Percentiles rank a stretch among this genome's conserved stretches.
Conservation (phyloP, 2,888 invertebrate genomes). For the Synanthedon vespiformis region DNA sequence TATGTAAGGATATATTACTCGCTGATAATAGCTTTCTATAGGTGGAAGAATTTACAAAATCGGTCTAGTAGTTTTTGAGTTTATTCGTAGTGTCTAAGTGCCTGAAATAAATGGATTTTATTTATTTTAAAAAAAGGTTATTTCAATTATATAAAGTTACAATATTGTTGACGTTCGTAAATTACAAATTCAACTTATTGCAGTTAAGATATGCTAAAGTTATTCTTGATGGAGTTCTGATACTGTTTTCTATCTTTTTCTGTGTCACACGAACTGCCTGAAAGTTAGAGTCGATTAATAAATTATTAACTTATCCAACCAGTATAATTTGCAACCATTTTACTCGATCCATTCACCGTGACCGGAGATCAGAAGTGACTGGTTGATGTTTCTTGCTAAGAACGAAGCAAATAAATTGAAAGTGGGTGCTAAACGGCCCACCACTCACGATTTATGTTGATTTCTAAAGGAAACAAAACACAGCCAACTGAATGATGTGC, state of each 20-base stretch:
- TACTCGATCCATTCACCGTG: not conserved
- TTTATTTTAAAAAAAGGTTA: too few relatives aligned
- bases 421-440: slow-evolving; percentile 5
- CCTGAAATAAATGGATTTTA: too few relatives aligned
- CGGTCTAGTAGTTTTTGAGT: too few relatives aligned
- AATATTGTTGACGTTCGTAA: too few relatives aligned
- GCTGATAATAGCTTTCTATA: too few relatives aligned
- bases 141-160: too few relatives aligned
- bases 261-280: not conserved
- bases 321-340: not conserved
- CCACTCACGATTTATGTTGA: slow-evolving; percentile 3
- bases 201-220: too few relatives aligned
- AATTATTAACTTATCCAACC: slow-evolving; percentile 5
- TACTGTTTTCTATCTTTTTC: not conserved
- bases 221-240: too few relatives aligned
- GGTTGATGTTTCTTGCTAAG: not conserved
- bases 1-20: too few relatives aligned
- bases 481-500: not conserved
- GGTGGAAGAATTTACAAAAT: too few relatives aligned
- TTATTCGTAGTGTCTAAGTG: too few relatives aligned
- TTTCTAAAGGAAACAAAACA: slow-evolving; percentile 1
- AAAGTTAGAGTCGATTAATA: slow-evolving; percentile 3
- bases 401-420: slow-evolving; percentile 6
- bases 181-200: too few relatives aligned
- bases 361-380: not conserved